Conservation (phyloP, 2,797 vertebrate species). For the Okamejei kenojei region DNA sequence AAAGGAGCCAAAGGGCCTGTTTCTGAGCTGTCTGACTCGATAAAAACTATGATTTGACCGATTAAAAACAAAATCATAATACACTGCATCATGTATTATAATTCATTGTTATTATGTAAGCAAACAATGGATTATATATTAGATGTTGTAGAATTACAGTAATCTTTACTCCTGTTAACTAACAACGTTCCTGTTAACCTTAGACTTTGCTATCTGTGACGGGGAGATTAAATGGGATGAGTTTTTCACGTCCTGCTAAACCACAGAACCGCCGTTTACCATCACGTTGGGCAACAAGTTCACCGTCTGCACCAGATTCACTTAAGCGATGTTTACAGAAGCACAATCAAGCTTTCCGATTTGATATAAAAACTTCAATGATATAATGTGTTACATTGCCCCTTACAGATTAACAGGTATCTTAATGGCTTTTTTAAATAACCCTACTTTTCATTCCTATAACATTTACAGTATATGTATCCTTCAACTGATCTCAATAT, state of each 20-base stretch:
- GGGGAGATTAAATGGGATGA: slow-evolving; percentile 57
- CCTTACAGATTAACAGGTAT: background rate
- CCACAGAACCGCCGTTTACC: slow-evolving; percentile 84
- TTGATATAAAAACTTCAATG: slow-evolving; percentile 23
- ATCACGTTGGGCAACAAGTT: slow-evolving; percentile 81
- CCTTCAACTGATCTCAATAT: slow-evolving; percentile 5
- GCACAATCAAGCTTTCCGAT: background rate
- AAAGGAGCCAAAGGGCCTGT: no score
- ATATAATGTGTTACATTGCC: background rate
- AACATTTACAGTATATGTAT: background rate
- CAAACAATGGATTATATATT: background rate
- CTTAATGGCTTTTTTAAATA: slow-evolving; percentile 20
- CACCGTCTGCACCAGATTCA: slow-evolving; percentile 55
- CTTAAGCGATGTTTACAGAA: slow-evolving; percentile 45
- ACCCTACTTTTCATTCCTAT: slow-evolving; percentile 48
- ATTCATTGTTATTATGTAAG: background rate
- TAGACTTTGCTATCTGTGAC: slow-evolving; percentile 23
- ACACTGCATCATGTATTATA: background rate
- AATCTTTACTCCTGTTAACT: background rate
- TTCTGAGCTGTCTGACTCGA: no score
- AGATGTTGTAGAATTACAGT: slow-evolving; percentile 1
- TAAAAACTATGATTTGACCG: background rate
- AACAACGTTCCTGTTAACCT: slow-evolving; percentile 42
- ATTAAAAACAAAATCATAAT: background rate
- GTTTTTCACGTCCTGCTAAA: slow-evolving; percentile 80